Evolutionary conservation across 2,113 vertebrate species (phyloP).

Genomic region (Nycticebus coucang): DNA sequence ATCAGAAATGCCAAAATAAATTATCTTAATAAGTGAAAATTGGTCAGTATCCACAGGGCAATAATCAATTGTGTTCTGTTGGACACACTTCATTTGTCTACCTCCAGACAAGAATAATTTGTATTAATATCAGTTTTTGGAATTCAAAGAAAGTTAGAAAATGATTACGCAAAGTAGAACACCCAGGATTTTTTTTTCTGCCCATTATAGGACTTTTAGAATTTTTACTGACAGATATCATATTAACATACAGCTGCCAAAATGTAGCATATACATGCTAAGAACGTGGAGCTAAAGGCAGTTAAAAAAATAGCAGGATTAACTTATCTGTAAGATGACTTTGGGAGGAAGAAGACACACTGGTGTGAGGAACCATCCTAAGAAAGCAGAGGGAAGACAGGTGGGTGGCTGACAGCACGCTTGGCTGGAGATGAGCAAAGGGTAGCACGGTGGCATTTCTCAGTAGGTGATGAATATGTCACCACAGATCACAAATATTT

Average conservation of each 20-base stretch:
- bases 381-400: not conserved
- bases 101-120: not conserved
- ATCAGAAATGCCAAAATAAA: not conserved
- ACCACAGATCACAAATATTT: not conserved
- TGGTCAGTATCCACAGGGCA: not conserved
- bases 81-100: not conserved
- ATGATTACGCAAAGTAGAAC: not conserved
- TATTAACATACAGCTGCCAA: not conserved
- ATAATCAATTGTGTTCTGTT: not conserved
- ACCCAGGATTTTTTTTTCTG: not conserved
- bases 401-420: rapidly evolving
- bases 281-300: not conserved
- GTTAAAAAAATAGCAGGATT: not conserved
- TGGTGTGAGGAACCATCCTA: too few relatives aligned
- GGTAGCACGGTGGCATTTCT: too few relatives aligned
- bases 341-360: not conserved
- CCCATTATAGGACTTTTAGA: not conserved
- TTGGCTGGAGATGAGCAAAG: not conserved
- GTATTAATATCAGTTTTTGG: not conserved
- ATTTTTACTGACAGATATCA: not conserved
- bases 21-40: not conserved
- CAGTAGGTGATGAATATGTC: not conserved
- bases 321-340: not conserved
- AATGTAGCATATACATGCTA: not conserved
- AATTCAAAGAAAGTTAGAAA: not conserved